Evolutionary conservation across 2,113 vertebrate genomes (phyloP).

Genomic region (Seriola rivoliana): DNA sequence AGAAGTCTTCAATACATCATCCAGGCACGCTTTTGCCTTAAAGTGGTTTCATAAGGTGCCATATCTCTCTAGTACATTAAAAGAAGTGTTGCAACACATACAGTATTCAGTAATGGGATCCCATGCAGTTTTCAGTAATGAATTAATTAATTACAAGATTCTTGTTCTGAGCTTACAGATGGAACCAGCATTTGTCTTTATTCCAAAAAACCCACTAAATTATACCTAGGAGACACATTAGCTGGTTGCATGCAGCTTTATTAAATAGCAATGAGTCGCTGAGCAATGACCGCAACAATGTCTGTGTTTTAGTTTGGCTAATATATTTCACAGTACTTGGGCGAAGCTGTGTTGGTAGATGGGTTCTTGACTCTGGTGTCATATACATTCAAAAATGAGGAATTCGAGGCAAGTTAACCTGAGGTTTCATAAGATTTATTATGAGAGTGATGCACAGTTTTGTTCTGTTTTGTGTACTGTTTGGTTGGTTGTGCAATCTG

Average conservation of each 20-base stretch:
- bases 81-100: conserved; percentile 49
- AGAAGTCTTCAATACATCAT: conserved; percentile 62
- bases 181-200: conserved; percentile 68
- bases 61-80: conserved; percentile 63
- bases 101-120: conserved; percentile 51
- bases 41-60: conserved; percentile 51
- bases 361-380: not conserved
- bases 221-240: conserved; percentile 54
- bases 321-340: conserved; percentile 20
- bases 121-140: conserved; percentile 61
- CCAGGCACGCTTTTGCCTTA: conserved; percentile 43
- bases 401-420: not conserved
- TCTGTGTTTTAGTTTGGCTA: conserved; percentile 6
- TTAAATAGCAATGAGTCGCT: conserved; percentile 57
- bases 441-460: not conserved
- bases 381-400: not conserved
- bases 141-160: conserved; percentile 58
- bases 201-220: conserved; percentile 51
- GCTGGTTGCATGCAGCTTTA: conserved; percentile 45
- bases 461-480: not conserved
- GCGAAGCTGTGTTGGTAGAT: not conserved
- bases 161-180: conserved; percentile 49
- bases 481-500: not conserved
- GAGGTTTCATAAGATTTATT: not conserved
- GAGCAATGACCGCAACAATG: conserved; percentile 37